Percentiles rank a stretch among this genome's conserved stretches.
These are phyloP conservation scores for Ictidomys tridecemlineatus DNA, from an alignment of 2,113 vertebrate genomes.

Conservation along the genomic window DNA sequence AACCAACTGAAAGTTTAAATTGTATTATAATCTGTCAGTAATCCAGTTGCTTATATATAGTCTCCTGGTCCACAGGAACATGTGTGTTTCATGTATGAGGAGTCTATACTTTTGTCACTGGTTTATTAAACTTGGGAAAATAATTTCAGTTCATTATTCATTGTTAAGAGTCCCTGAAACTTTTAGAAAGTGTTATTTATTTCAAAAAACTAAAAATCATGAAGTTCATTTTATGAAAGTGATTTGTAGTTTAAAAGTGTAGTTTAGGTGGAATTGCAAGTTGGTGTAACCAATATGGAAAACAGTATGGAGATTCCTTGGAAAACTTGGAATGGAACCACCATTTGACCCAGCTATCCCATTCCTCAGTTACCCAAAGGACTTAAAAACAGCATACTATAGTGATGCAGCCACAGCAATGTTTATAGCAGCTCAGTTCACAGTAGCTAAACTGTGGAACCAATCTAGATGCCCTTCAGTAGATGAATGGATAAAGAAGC, in stretches of 20 bases:
- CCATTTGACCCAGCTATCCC: no score
- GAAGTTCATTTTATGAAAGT: constrained; percentile 45
- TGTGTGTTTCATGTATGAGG: not conserved
- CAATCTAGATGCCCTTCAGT: no score
- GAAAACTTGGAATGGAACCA: no score
- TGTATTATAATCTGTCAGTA: not conserved
- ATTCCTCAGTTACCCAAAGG: no score
- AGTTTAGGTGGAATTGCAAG: not conserved
- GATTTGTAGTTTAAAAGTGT: constrained; percentile 15
- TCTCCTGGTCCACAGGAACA: not conserved
- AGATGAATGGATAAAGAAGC: no score
- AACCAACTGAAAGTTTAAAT: not conserved
- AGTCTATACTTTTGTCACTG: not conserved
- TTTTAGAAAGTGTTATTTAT: constrained; percentile 29
- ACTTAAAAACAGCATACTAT: no score
- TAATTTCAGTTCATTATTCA: constrained; percentile 1
- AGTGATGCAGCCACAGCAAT: no score
- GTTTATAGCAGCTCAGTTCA: no score
- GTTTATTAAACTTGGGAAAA: not conserved
- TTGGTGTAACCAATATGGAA: no score
- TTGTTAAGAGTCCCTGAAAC: constrained; percentile 19
- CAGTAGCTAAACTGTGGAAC: no score
- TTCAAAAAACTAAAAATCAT: constrained; percentile 55
- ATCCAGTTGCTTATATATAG: not conserved
- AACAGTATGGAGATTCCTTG: no score